Conservation (phyloP, 2,888 invertebrate genomes). For the Boloria euphrosyne region DNA sequence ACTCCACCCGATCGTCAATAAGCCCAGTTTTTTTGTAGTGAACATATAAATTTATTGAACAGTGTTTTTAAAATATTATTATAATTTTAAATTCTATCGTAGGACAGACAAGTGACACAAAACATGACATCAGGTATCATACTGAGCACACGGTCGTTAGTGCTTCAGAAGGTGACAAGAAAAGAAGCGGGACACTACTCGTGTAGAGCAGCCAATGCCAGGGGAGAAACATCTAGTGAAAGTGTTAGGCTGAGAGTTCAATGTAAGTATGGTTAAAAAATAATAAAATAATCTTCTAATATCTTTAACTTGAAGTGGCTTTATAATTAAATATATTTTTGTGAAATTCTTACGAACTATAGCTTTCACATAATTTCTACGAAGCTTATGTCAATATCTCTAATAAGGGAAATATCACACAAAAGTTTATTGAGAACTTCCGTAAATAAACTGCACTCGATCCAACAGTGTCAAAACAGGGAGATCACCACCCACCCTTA, state of each 20-base stretch:
- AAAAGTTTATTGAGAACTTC: too few relatives aligned
- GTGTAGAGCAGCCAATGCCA: slow-evolving; percentile 90
- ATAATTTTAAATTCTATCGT: background rate
- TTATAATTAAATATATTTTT: too few relatives aligned
- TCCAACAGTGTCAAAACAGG: too few relatives aligned
- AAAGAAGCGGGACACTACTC: slow-evolving; percentile 92
- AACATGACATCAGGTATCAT: slow-evolving; percentile 93
- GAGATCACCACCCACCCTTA: background rate
- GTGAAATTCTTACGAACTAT: too few relatives aligned
- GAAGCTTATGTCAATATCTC: too few relatives aligned
- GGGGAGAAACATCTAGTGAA: slow-evolving; percentile 91
- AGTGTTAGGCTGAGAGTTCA: slow-evolving; percentile 89
- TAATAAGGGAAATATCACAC: too few relatives aligned
- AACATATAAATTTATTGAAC: background rate
- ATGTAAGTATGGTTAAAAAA: slow-evolving; percentile 88
- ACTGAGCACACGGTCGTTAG: slow-evolving; percentile 92
- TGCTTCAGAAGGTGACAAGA: slow-evolving; percentile 91
- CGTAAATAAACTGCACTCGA: too few relatives aligned
- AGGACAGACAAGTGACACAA: slow-evolving; percentile 86
- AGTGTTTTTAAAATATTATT: background rate
- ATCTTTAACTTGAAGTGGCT: too few relatives aligned
- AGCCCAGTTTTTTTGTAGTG: too few relatives aligned
- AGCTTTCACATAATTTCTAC: too few relatives aligned
- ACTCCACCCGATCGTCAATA: too few relatives aligned
- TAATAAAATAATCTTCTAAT: background rate